Evolutionary conservation across 2,888 invertebrate genomes (phyloP), one percentile per base, ranked within the genome.

Genomic region (Ennomos quercinarius): DNA sequence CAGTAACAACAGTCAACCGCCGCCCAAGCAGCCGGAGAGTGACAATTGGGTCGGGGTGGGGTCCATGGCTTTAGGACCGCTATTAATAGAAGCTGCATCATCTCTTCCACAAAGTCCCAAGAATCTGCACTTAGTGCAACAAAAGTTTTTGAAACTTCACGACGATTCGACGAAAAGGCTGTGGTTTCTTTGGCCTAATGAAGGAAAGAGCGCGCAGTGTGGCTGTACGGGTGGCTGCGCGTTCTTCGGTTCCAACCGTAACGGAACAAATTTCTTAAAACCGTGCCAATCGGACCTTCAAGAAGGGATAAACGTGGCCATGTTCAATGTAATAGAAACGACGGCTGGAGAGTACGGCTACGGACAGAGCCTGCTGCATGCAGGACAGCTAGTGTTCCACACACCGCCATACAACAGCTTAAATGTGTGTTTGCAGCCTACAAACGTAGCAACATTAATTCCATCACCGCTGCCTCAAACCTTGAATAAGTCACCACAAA

Each of bases 181-280:
- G 38, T 98, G 98, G 98, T 99, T 99, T 81, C 87, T 99, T 34
- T 99, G 99, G 99, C 95, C 97, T 0, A 93, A 93, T 12, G 95
- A 96, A 70, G 93, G 94, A 2, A 95, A 95, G 68, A 93, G 93
- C 58, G 91, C 94, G 0, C 97, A 96, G 70, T 99, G 99, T 82
- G 99, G 99, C 0, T 99, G 99, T 83, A 96, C 97, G 36, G 99
- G 99, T 2, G 99, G 99, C 0, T 99, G 98, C 79, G 94, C 94
- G 10, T 99, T 99, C 91, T 99, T 99, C 80, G 99, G 99, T 2
- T 95, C 95, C 54, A 99, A 99, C 84, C 94, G 95, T 76, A 98
- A 98, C 82, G 99, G 99, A 0, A 91, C 95, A 10, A 95, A 95
- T 68, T 98, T 99, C 87, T 97, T 99, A 69, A 97, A 97, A 77